A percentile compares a stretch with the other conserved stretches of the same genome.
These are phyloP conservation scores for Delichon dasypus DNA, from an alignment of 2,797 vertebrate species.

Conservation along the genomic window DNA sequence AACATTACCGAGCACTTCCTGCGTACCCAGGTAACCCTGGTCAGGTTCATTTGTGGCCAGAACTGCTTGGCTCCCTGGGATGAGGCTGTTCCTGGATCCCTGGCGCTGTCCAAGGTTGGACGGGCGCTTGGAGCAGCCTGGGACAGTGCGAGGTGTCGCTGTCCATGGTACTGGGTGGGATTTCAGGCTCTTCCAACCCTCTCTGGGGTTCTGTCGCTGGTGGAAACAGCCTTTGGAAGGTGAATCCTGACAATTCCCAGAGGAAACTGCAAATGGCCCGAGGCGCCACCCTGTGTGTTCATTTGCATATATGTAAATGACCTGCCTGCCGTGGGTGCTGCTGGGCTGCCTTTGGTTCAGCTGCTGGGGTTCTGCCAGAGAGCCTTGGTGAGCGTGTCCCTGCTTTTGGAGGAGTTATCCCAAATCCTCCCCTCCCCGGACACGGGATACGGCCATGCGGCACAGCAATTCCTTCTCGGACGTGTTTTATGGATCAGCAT, in stretches of 20 bases:
- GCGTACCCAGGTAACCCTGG: rapidly evolving
- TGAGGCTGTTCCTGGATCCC: neutral
- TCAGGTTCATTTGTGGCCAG: rapidly evolving
- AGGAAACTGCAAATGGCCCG: rapidly evolving
- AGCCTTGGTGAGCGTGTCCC: neutral
- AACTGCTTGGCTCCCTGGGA: rapidly evolving
- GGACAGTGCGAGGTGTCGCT: neutral
- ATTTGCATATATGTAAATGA: neutral
- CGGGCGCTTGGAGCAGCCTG: neutral
- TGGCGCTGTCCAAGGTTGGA: neutral
- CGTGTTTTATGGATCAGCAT: neutral
- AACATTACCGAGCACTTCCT: neutral
- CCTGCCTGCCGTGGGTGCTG: rapidly evolving
- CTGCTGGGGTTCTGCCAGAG: neutral
- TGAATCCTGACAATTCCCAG: rapidly evolving
- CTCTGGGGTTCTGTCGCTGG: neutral
- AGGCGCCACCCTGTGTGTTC: rapidly evolving
- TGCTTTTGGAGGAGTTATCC: neutral
- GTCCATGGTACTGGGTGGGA: neutral
- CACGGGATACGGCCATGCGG: rapidly evolving
- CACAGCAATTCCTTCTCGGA: neutral
- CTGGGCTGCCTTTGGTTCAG: neutral
- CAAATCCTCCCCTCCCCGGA: rapidly evolving
- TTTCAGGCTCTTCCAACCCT: rapidly evolving
- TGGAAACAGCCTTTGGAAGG: neutral